These are phyloP conservation scores for Timandra comae DNA, from an alignment of 2,888 invertebrate genomes.

Conservation along the genomic window DNA sequence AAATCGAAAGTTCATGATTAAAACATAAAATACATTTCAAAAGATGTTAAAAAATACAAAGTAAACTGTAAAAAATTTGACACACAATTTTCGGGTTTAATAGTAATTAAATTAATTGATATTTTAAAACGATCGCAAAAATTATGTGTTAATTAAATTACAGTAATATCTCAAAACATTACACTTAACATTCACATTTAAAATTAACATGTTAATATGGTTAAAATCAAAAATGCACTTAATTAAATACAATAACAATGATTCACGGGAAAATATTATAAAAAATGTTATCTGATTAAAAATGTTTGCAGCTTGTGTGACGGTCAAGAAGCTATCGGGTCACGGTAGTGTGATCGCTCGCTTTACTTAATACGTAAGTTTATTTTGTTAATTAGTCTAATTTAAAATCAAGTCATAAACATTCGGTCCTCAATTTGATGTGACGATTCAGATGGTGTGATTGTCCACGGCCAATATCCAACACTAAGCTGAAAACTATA, in stretches of 20 bases:
- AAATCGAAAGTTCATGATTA: conserved; percentile 73
- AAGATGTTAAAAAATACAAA: conserved; percentile 16
- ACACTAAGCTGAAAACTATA: conserved; percentile 10
- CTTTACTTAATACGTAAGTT: conserved; percentile 21
- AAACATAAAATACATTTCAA: conserved; percentile 32
- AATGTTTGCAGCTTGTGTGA: conserved; percentile 37
- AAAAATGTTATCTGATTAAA: conserved; percentile 71
- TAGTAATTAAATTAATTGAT: conserved; percentile 5
- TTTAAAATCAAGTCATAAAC: conserved; percentile 62
- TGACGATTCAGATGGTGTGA: conserved; percentile 39
- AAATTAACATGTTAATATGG: conserved; percentile 70
- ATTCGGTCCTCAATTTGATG: conserved; percentile 47
- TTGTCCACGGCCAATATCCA: conserved; percentile 39
- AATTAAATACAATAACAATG: conserved; percentile 54
- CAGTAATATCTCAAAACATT: conserved; percentile 34
- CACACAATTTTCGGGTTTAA: conserved; percentile 53
- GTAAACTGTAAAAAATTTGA: conserved; percentile 41
- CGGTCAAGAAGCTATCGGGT: conserved; percentile 22
- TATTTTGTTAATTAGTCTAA: conserved; percentile 37
- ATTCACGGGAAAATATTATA: conserved; percentile 38
- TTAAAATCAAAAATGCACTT: conserved; percentile 72
- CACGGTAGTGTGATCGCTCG: conserved; percentile 23
- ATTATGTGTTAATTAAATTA: conserved; percentile 59
- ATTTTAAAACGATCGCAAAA: conserved; percentile 28
- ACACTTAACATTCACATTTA: conserved; percentile 55